Percentiles rank a stretch among this genome's conserved stretches.
Conservation (phyloP, 2,888 invertebrate species). For the Trachelus stipa region DNA sequence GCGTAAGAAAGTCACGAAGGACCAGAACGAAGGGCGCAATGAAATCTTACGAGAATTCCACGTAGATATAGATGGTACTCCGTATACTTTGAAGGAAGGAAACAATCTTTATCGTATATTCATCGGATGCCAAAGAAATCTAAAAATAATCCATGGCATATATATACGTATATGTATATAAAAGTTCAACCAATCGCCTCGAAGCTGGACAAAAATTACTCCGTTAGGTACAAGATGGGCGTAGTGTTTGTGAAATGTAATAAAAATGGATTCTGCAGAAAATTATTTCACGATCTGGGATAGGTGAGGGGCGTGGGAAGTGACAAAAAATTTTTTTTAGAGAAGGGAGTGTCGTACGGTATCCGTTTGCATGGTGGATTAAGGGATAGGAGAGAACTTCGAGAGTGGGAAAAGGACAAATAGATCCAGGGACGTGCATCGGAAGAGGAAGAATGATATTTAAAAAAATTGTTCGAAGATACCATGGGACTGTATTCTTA, state of each 20-base stretch:
- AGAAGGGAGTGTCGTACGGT: background rate
- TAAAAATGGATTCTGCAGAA: background rate
- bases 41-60: background rate
- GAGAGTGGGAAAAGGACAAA: background rate
- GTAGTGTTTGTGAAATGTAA: background rate
- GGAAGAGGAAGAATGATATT: background rate
- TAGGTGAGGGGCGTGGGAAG: background rate
- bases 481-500: conserved; percentile 50
- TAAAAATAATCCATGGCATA: background rate
- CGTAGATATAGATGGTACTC: background rate
- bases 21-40: background rate
- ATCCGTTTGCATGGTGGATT: background rate
- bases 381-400: background rate
- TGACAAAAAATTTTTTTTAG: too few species aligned
- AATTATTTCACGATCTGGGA: too few species aligned
- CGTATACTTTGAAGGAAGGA: background rate
- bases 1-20: background rate
- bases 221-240: background rate
- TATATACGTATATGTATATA: background rate
- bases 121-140: background rate
- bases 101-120: background rate
- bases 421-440: background rate
- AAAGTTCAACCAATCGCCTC: background rate
- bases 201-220: background rate
- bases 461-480: background rate